These are phyloP conservation scores for Rhaphigaster nebulosa DNA, from an alignment of 2,888 invertebrate species.

Conservation along the genomic window DNA sequence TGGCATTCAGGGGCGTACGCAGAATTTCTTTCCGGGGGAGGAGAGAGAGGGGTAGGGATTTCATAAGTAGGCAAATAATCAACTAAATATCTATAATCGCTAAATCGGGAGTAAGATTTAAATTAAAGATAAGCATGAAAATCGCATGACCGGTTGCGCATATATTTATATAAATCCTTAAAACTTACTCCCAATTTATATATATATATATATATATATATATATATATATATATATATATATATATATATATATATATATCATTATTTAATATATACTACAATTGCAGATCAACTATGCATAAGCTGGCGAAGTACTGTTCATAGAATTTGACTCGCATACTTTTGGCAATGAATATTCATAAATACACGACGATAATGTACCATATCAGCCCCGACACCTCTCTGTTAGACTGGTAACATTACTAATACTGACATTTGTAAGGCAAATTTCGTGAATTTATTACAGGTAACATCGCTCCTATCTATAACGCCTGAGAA, in stretches of 20 bases:
- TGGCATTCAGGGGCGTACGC: no score
- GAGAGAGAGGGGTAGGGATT: no score
- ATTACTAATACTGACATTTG: slow-evolving; percentile 32
- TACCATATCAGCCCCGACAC: not conserved
- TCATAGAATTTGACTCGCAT: not conserved
- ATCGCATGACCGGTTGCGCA: no score
- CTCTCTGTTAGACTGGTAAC: not conserved
- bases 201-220: no score
- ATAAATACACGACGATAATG: slow-evolving; percentile 6
- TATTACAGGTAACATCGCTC: slow-evolving; percentile 16
- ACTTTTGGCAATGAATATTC: slow-evolving; percentile 28
- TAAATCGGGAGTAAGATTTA: no score
- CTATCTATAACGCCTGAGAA: not conserved
- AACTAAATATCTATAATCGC: no score
- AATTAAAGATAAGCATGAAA: no score
- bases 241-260: not conserved
- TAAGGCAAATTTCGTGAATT: slow-evolving; percentile 26
- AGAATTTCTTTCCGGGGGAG: no score
- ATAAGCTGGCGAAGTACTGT: not conserved
- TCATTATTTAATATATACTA: not conserved
- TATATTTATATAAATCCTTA: no score
- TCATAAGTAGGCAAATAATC: no score
- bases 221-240: no score
- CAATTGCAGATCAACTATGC: not conserved
- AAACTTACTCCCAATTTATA: no score